Percentiles rank a stretch among this genome's conserved stretches.
phyloP scores from a whole-genome alignment of 2,797 vertebrate genomes.

The Oryzias sinensis region DNA sequence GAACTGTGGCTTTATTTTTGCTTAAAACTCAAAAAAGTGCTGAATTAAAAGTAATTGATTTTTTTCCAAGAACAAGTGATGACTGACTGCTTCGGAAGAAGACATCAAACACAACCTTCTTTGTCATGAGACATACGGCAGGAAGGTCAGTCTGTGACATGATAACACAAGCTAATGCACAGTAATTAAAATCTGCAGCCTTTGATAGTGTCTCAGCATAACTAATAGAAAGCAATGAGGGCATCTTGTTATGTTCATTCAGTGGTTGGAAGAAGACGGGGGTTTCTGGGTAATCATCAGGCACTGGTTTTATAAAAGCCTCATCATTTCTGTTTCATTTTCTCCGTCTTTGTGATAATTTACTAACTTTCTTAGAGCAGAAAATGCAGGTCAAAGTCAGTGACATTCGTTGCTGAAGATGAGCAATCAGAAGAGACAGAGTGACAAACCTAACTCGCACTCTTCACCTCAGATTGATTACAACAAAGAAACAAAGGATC shows the following conservation, averaged over 20 bases:
- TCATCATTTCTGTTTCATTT: background rate
- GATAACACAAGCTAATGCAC: slow-evolving; percentile 11
- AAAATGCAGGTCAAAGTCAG: slow-evolving; percentile 41
- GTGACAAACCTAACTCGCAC: slow-evolving; percentile 47
- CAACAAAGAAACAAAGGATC: slow-evolving; percentile 14
- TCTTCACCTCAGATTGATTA: slow-evolving; percentile 46
- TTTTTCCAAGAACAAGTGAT: background rate
- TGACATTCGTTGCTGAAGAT: slow-evolving; percentile 19
- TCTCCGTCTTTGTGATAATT: slow-evolving; percentile 4
- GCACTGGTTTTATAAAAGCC: slow-evolving; percentile 34
- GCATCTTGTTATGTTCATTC: slow-evolving; percentile 23
- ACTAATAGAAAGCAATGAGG: slow-evolving; percentile 29
- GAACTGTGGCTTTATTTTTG: too few species aligned
- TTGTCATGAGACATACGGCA: slow-evolving; percentile 19
- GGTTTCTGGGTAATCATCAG: slow-evolving; percentile 29
- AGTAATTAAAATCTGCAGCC: slow-evolving; percentile 24
- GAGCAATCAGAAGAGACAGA: slow-evolving; percentile 41
- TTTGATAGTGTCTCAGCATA: slow-evolving; percentile 16
- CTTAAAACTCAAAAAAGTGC: too few species aligned
- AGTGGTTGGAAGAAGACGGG: slow-evolving; percentile 19
- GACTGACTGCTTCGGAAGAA: slow-evolving; percentile 6
- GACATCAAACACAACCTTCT: slow-evolving; percentile 4
- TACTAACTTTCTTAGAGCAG: slow-evolving; percentile 7
- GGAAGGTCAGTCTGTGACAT: slow-evolving; percentile 24
- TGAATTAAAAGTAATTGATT: too few species aligned